Evolutionary conservation across 2,797 vertebrate genomes (phyloP).

Genomic region (Emys orbicularis): DNA sequence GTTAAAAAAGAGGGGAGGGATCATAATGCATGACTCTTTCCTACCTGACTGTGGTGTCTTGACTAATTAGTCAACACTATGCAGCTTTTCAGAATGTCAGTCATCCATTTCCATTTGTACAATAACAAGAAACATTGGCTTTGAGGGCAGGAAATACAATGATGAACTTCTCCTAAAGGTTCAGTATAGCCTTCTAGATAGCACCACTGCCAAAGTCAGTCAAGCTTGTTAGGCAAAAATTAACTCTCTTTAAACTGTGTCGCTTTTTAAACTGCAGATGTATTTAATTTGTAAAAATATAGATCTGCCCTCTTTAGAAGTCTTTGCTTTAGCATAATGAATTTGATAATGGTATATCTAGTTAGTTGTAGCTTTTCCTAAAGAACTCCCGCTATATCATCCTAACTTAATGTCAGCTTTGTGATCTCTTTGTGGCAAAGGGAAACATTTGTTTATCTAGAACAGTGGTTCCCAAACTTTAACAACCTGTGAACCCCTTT

Average conservation of each 20-base stretch:
- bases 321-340: neutral
- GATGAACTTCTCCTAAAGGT: neutral
- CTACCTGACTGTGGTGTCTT: neutral
- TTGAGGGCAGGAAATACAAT: neutral
- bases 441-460: neutral
- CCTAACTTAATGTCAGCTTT: neutral
- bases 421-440: slow-evolving; percentile 5
- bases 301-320: neutral
- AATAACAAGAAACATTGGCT: neutral
- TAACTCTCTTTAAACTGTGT: neutral
- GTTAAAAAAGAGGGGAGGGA: neutral
- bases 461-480: neutral
- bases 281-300: neutral
- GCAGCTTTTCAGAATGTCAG: neutral
- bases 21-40: neutral
- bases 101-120: neutral
- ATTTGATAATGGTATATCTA: neutral
- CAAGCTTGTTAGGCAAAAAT: neutral
- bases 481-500: no score
- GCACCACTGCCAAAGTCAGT: neutral
- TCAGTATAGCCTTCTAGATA: neutral
- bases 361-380: neutral
- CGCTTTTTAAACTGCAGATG: neutral
- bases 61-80: neutral
- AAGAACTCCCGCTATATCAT: neutral